Conservation (phyloP, 2,113 vertebrate species). For the Rhombomys opimus region DNA sequence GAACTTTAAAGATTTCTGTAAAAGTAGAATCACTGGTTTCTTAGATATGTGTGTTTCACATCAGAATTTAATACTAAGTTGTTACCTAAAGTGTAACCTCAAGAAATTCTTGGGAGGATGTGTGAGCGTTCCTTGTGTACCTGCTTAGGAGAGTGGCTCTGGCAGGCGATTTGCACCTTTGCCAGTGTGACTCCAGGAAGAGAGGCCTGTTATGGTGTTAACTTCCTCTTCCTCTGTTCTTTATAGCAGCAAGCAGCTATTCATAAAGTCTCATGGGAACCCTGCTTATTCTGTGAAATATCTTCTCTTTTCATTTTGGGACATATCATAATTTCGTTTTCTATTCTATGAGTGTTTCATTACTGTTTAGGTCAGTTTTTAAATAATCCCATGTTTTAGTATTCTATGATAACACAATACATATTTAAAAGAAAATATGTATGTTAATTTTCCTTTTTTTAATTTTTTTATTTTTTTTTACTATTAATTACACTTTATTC, state of each 20-base stretch:
- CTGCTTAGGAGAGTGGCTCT: not conserved
- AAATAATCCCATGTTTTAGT: not conserved
- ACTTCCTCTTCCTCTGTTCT: not conserved
- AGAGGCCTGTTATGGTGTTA: not conserved
- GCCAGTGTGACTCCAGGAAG: not conserved
- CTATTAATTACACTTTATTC: no score
- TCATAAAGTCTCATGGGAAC: not conserved
- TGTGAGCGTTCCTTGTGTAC: not conserved
- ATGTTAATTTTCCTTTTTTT: not conserved
- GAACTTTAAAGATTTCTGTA: not conserved
- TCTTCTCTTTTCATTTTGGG: not conserved
- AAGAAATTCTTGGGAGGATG: accelerated
- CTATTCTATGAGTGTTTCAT: no score
- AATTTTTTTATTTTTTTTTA: no score
- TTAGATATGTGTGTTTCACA: not conserved
- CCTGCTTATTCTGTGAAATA: not conserved
- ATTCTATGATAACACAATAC: not conserved
- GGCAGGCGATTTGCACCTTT: no score
- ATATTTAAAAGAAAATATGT: not conserved
- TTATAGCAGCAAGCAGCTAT: not conserved
- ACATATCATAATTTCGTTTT: not conserved
- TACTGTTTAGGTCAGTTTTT: not conserved
- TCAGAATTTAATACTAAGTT: not conserved
- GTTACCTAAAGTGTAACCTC: not conserved
- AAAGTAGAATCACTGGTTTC: not conserved